Percentiles rank a stretch among this genome's conserved stretches.
Evolutionary conservation across 2,113 vertebrate species (phyloP).

Genomic region (Eulemur rufifrons): DNA sequence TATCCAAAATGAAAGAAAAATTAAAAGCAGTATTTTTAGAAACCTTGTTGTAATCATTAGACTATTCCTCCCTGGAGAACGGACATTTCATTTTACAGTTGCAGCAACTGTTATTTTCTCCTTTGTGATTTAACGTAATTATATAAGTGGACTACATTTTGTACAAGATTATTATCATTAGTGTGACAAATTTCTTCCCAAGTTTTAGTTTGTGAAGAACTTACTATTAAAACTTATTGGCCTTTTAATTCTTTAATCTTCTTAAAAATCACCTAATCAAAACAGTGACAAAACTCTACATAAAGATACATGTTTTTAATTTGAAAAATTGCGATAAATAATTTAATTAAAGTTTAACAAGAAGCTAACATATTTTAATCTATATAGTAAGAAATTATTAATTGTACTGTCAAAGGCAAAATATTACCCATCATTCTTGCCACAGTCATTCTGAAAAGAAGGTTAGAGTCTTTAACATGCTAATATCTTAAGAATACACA

Average conservation of each 20-base stretch:
- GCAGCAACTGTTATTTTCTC: not conserved
- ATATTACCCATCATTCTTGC: not conserved
- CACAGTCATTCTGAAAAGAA: not conserved
- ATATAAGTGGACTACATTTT: not conserved
- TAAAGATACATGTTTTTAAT: not conserved
- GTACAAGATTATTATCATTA: slow-evolving; percentile 28
- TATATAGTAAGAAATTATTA: not conserved
- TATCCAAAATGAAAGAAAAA: not conserved
- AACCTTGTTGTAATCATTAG: not conserved
- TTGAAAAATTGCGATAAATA: not conserved
- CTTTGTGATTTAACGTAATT: slow-evolving; percentile 26
- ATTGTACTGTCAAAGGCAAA: not conserved
- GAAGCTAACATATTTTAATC: not conserved
- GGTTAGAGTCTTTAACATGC: not conserved
- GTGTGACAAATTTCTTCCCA: not conserved
- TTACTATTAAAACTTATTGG: slow-evolving; percentile 22
- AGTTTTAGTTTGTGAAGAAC: not conserved
- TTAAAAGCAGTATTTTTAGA: slow-evolving; percentile 4
- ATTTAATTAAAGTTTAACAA: not conserved
- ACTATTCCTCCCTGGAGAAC: not conserved
- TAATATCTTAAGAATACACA: not conserved
- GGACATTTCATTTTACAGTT: not conserved
- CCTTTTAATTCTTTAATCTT: not conserved
- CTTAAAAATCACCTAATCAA: slow-evolving; percentile 13
- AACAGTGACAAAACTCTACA: not conserved